Percentiles rank a stretch among this genome's conserved stretches.
phyloP scores from a whole-genome alignment of 2,888 invertebrate genomes.

The Lottia gigantea region DNA sequence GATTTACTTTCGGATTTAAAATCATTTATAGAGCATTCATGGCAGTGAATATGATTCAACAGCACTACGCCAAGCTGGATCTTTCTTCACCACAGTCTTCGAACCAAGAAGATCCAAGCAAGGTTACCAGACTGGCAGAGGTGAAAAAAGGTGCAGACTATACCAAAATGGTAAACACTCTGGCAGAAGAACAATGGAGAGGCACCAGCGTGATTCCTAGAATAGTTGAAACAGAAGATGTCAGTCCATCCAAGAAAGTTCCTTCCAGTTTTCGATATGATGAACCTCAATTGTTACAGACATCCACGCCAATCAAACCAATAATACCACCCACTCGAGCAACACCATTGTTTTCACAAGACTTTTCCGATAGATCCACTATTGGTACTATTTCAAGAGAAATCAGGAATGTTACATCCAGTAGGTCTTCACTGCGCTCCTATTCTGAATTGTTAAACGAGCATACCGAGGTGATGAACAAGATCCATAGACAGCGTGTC shows the following conservation, averaged over 20 bases:
- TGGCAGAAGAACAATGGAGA: slow-evolving; percentile 17
- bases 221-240: slow-evolving; percentile 1
- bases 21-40: too few species aligned
- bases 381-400: not conserved
- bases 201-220: not conserved
- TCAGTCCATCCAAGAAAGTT: not conserved
- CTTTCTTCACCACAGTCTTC: too few species aligned
- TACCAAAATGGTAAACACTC: slow-evolving; percentile 7
- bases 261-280: not conserved
- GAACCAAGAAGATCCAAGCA: not conserved
- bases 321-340: not conserved
- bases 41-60: too few species aligned
- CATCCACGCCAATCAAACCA: not conserved
- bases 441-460: not conserved
- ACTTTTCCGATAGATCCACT: not conserved
- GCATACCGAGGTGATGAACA: not conserved
- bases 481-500: not conserved
- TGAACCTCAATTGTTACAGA: not conserved
- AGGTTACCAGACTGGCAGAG: slow-evolving; percentile 9
- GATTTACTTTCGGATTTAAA: too few species aligned
- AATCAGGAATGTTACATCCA: not conserved
- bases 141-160: slow-evolving; percentile 9
- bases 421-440: not conserved
- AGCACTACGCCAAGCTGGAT: too few species aligned
- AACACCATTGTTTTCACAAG: not conserved